Evolutionary conservation across 2,888 invertebrate species (phyloP).

Genomic region (Dasypolia templi): DNA sequence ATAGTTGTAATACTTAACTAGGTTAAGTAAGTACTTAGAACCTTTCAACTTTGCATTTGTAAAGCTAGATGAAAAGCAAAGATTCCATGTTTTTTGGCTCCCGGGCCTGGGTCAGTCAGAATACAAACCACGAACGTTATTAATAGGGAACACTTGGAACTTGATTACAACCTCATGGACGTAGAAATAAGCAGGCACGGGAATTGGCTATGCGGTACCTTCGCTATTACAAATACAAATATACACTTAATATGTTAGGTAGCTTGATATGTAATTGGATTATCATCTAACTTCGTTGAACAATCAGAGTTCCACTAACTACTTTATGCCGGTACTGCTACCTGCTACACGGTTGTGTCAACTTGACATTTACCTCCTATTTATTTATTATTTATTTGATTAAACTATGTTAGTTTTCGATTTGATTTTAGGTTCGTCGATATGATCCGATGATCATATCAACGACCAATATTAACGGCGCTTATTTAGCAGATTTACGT

Average conservation of each 20-base stretch:
- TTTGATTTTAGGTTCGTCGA: too few species aligned
- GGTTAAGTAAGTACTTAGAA: slow-evolving; percentile 4
- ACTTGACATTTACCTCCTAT: not conserved
- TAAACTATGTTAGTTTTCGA: too few species aligned
- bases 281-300: slow-evolving; percentile 46
- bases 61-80: slow-evolving; percentile 17
- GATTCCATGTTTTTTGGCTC: slow-evolving; percentile 2
- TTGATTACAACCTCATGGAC: not conserved
- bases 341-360: slow-evolving; percentile 1
- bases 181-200: not conserved
- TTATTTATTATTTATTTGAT: too few species aligned
- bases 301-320: slow-evolving; percentile 51
- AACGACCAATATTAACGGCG: too few species aligned
- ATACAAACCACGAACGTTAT: not conserved
- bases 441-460: too few species aligned
- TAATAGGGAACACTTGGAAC: not conserved
- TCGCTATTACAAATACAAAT: slow-evolving; percentile 19
- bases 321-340: slow-evolving; percentile 34
- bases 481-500: too few species aligned
- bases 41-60: slow-evolving; percentile 8
- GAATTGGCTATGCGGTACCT: not conserved
- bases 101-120: not conserved
- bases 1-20: slow-evolving; percentile 4
- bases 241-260: slow-evolving; percentile 26
- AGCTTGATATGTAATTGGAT: slow-evolving; percentile 47